These are phyloP conservation scores for Sylvilagus floridanus DNA, from an alignment of 2,797 vertebrate species.

Conservation along the genomic window DNA sequence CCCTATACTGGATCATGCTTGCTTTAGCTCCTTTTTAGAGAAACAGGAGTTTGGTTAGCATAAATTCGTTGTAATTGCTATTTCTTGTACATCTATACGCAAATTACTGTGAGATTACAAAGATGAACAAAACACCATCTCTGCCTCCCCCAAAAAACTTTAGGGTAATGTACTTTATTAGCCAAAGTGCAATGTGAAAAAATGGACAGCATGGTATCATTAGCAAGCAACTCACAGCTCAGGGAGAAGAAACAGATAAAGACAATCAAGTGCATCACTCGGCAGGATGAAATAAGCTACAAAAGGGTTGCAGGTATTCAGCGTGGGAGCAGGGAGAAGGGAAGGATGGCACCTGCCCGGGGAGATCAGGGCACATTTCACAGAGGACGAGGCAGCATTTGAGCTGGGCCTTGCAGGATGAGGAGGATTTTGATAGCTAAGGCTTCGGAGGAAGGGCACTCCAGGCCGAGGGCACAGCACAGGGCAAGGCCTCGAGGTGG, in stretches of 20 bases:
- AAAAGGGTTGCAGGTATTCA: neutral
- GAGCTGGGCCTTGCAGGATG: neutral
- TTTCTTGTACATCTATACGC: neutral
- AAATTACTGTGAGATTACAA: neutral
- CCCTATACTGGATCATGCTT: neutral
- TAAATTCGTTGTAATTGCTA: neutral
- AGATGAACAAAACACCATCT: neutral
- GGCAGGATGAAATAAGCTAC: neutral
- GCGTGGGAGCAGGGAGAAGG: neutral
- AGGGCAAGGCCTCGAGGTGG: neutral
- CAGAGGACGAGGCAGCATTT: neutral
- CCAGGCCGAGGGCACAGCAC: neutral
- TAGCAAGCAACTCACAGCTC: neutral
- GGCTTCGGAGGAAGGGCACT: neutral
- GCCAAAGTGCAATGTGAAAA: neutral
- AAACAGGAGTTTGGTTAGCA: neutral
- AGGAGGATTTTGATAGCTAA: neutral
- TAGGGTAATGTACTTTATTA: conserved; percentile 43
- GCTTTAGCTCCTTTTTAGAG: neutral
- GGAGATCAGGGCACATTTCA: neutral
- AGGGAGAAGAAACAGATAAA: neutral
- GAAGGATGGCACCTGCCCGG: neutral
- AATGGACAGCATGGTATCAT: neutral
- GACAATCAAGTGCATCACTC: neutral
- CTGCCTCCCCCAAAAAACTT: neutral